Conservation (phyloP, 2,888 invertebrate species). For the Dolichomitus sp. region DNA sequence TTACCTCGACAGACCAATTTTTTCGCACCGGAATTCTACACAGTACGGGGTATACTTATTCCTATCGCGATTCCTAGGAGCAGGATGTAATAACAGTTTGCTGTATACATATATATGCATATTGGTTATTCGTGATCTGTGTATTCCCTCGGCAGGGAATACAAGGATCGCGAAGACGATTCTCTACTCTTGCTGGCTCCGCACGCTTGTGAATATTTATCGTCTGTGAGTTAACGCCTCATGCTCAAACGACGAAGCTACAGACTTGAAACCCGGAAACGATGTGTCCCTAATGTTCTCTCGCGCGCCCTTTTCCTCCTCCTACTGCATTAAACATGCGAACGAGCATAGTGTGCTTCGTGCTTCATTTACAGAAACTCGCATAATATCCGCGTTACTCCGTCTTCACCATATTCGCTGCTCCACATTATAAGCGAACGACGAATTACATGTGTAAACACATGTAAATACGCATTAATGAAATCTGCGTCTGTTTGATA, state of each 20-base stretch:
- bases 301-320: slow-evolving; percentile 14
- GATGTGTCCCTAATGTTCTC: slow-evolving; percentile 50
- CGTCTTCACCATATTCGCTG: background rate
- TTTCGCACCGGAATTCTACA: background rate
- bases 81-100: background rate
- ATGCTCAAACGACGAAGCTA: slow-evolving; percentile 36
- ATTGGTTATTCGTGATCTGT: background rate
- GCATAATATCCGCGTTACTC: slow-evolving; percentile 47
- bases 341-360: background rate
- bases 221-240: slow-evolving; percentile 47
- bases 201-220: slow-evolving; percentile 45
- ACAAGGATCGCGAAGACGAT: slow-evolving; percentile 18
- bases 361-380: slow-evolving; percentile 16
- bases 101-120: background rate
- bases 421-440: background rate
- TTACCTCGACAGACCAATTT: background rate
- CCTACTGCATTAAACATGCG: slow-evolving; percentile 52
- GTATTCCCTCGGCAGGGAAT: slow-evolving; percentile 4
- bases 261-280: slow-evolving; percentile 35
- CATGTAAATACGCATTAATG: background rate
- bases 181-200: background rate
- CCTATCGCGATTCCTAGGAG: background rate
- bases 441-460: slow-evolving; percentile 10
- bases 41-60: slow-evolving; percentile 10
- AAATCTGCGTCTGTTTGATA: background rate